Conservation (phyloP, 2,797 vertebrate species). For the Eospalax fontanierii region DNA sequence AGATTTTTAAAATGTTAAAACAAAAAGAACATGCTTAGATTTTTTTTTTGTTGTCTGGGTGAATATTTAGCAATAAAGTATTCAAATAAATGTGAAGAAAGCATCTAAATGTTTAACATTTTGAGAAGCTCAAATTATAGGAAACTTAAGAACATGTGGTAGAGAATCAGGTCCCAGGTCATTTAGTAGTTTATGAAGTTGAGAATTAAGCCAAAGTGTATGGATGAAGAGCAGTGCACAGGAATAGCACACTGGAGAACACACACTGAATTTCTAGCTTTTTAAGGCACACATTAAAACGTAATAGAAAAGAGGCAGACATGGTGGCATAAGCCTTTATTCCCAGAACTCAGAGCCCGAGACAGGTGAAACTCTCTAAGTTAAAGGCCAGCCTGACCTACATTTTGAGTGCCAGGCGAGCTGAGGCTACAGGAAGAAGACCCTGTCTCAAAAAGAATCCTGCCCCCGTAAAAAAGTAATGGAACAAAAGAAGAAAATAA, state of each 20-base stretch:
- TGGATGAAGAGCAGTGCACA: not conserved
- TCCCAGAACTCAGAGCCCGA: too few species aligned
- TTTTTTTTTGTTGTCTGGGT: not conserved
- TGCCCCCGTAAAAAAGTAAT: too few species aligned
- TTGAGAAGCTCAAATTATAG: not conserved
- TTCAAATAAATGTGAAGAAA: not conserved
- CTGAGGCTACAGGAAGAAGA: too few species aligned
- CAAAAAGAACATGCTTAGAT: not conserved
- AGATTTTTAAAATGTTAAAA: not conserved
- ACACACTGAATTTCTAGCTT: not conserved
- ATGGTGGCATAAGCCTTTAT: too few species aligned
- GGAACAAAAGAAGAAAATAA: not conserved
- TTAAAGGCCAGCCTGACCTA: too few species aligned
- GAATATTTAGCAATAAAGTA: not conserved
- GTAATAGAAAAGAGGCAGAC: too few species aligned
- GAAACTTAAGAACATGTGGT: not conserved
- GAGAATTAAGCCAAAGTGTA: not conserved
- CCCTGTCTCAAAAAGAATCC: too few species aligned
- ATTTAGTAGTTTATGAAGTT: not conserved
- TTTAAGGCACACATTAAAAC: not conserved
- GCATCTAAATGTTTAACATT: not conserved
- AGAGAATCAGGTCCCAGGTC: not conserved
- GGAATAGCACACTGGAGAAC: not conserved
- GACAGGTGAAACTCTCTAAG: too few species aligned
- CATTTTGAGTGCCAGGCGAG: too few species aligned